Evolutionary conservation across 2,888 invertebrate species (phyloP), one percentile per base, ranked within the genome.

Genomic region (Nemoura dubitans): DNA sequence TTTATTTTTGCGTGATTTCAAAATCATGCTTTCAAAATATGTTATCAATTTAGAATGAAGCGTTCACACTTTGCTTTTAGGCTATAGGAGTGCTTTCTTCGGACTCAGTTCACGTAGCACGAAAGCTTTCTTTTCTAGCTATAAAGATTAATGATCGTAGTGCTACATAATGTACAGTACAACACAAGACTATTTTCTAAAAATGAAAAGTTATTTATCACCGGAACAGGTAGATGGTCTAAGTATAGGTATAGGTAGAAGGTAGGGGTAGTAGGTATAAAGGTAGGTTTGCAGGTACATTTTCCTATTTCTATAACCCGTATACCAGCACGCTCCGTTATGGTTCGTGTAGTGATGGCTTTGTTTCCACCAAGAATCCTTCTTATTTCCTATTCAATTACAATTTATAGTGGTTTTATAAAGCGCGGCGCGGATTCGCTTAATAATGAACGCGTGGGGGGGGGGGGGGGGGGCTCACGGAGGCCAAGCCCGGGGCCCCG

Each of bases 351-450:
- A n/a, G n/a, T n/a, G n/a, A n/a, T 36, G 10, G 5, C 36, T 10
- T 36, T 36, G 10, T 36, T 36, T 36, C 36, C 36, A 36, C 5
- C 36, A 6, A 36, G 36, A 36, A 6, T 36, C 10, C 59, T 16
- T 81, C 29, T 81, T 81, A 81, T 81, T 81, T 81, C 30, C 30
- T n/a, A 29, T 81, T 81, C 81, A 81, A 81, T 81, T 81, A 81
- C 81, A 81, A 81, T 81, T 81, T 81, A 81, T 81, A 81, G 30
- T 28, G 30, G 78, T 25, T 78, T 78, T 27, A 78, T 30, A 59
- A 59, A 3, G 3, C 36, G 10, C 2, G 59, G 21, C 59, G 21
- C 59, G 59, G 59, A 59, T 59, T 59, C 59, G 59, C 5, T 59
- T 59, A 59, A 16, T 59, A 59, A 59, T 59, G 59, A 59, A 59